Percentiles rank a stretch among this genome's conserved stretches.
phyloP scores from a whole-genome alignment of 2,113 vertebrate genomes.

The Loxodonta africana region DNA sequence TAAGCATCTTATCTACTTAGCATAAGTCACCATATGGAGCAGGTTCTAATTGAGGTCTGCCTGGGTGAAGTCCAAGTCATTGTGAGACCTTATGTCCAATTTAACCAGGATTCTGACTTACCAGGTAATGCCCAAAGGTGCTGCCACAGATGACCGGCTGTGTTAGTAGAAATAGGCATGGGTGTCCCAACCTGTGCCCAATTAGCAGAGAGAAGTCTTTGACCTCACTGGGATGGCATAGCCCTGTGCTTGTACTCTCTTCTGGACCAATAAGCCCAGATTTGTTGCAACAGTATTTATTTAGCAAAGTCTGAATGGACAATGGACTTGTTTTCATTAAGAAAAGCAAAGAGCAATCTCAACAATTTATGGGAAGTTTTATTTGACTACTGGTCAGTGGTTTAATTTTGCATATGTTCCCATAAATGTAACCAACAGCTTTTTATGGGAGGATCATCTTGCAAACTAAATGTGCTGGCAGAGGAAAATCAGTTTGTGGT shows the following conservation, averaged over 20 bases:
- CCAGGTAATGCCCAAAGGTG: background rate
- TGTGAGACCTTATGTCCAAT: constrained; percentile 66
- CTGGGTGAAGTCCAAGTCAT: constrained; percentile 64
- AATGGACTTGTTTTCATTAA: constrained; percentile 57
- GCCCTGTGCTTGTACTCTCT: background rate
- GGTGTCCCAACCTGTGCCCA: background rate
- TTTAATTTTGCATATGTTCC: constrained; percentile 78
- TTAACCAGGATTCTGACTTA: constrained; percentile 31
- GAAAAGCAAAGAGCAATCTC: constrained; percentile 66
- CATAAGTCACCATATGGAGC: constrained; percentile 7
- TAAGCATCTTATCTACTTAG: constrained; percentile 1
- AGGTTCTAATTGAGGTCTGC: constrained; percentile 53
- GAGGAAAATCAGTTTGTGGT: constrained; percentile 48
- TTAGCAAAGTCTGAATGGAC: constrained; percentile 56
- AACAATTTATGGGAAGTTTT: constrained; percentile 72
- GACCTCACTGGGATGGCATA: background rate
- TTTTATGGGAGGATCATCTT: constrained; percentile 69
- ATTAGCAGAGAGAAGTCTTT: background rate
- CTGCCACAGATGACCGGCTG: background rate
- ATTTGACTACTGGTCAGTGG: constrained; percentile 74
- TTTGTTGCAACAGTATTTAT: constrained; percentile 52
- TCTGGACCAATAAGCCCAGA: background rate
- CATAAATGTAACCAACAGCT: constrained; percentile 73
- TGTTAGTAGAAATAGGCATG: background rate
- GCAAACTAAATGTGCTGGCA: constrained; percentile 76